A percentile compares a stretch with the other conserved stretches of the same genome.
phyloP scores from a whole-genome alignment of 2,113 vertebrate species.

The Mugil cephalus region DNA sequence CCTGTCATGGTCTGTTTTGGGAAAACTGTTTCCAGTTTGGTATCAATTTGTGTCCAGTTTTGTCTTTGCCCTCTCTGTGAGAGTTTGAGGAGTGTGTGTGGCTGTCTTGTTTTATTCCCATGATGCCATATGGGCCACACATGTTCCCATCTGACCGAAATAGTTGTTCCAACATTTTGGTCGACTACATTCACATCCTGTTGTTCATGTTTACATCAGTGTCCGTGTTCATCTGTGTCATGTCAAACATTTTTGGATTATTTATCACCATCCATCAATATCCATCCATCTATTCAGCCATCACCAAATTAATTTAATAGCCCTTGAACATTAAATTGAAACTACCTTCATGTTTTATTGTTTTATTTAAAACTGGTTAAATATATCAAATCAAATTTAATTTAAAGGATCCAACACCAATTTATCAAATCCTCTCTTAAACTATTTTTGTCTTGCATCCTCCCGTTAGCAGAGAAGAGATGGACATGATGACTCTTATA shows the following conservation, averaged over 20 bases:
- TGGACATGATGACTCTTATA: no score
- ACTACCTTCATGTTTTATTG: background rate
- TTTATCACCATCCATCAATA: background rate
- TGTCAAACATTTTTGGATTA: conserved; percentile 12
- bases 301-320: background rate
- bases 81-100: conserved; percentile 46
- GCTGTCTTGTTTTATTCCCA: conserved; percentile 63
- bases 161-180: conserved; percentile 61
- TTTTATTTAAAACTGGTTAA: background rate
- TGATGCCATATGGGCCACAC: conserved; percentile 58
- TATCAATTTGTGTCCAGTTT: conserved; percentile 64
- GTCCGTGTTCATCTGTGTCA: conserved; percentile 14
- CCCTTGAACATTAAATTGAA: background rate
- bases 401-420: no score
- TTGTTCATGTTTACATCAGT: conserved; percentile 40
- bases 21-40: conserved; percentile 61
- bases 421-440: no score
- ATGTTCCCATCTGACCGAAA: conserved; percentile 60
- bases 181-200: conserved; percentile 54
- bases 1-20: conserved; percentile 43
- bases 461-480: no score
- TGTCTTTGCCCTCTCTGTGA: conserved; percentile 23
- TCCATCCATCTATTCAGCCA: no score
- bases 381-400: no score
- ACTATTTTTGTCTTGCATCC: no score